These are phyloP conservation scores for Diaprepes abbreviatus DNA, from an alignment of 2,888 invertebrate genomes.

Conservation along the genomic window DNA sequence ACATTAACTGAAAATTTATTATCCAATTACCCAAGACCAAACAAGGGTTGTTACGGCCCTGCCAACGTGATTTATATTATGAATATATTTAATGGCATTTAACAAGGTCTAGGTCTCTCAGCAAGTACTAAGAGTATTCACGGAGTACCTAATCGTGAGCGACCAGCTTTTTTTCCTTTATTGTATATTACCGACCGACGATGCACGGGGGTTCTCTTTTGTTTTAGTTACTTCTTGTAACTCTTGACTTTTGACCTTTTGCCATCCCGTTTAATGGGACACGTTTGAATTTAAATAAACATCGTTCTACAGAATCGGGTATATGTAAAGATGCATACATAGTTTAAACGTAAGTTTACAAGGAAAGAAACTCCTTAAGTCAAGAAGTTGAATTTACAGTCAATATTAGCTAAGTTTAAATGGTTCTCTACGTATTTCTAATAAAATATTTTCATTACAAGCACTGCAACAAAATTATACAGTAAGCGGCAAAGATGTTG, in stretches of 20 bases:
- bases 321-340: too few relatives aligned
- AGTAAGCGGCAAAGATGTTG: too few relatives aligned
- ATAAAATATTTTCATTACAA: too few relatives aligned
- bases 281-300: slow-evolving; percentile 28
- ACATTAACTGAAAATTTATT: too few relatives aligned
- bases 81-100: slow-evolving; percentile 50
- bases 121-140: slow-evolving; percentile 52
- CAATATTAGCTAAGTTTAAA: too few relatives aligned
- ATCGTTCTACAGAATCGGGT: not conserved
- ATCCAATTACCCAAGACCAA: not conserved
- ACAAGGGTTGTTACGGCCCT: not conserved
- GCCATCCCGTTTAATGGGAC: slow-evolving; percentile 35
- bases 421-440: too few relatives aligned
- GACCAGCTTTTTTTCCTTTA: slow-evolving; percentile 51
- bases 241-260: slow-evolving; percentile 45
- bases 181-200: slow-evolving; percentile 51
- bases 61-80: slow-evolving; percentile 42
- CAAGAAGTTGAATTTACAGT: too few relatives aligned
- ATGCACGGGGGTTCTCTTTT: slow-evolving; percentile 49
- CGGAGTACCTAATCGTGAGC: slow-evolving; percentile 51
- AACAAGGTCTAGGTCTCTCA: slow-evolving; percentile 52
- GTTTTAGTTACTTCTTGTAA: slow-evolving; percentile 30
- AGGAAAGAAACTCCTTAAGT: too few relatives aligned
- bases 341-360: too few relatives aligned
- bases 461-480: too few relatives aligned